These are phyloP conservation scores for Oxycera nigricornis DNA, from an alignment of 2,888 invertebrate genomes.

Conservation along the genomic window DNA sequence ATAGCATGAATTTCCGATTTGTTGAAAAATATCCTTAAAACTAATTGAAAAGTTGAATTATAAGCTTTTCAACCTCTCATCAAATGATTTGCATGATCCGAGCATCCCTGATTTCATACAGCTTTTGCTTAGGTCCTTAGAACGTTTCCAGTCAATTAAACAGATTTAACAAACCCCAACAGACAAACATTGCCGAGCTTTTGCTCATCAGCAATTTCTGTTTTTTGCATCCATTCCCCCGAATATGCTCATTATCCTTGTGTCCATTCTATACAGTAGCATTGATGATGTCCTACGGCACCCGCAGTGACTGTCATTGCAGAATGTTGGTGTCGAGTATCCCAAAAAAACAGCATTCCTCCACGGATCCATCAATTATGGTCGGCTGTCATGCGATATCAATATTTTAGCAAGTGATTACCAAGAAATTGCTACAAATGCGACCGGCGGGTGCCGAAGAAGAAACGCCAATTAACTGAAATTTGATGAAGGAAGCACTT, in stretches of 20 bases:
- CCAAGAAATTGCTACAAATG: conserved; percentile 14
- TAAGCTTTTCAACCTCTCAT: too few species aligned
- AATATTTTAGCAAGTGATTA: conserved; percentile 19
- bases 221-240: background rate
- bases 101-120: too few species aligned
- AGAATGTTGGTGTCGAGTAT: background rate
- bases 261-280: background rate
- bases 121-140: too few species aligned
- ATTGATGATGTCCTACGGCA: background rate
- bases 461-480: conserved; percentile 20
- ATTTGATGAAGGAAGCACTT: conserved; percentile 18
- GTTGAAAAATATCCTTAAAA: too few species aligned
- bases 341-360: background rate
- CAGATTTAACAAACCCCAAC: too few species aligned
- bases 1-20: too few species aligned
- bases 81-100: too few species aligned
- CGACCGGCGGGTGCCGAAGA: background rate
- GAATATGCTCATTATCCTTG: background rate
- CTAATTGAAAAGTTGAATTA: too few species aligned
- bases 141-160: too few species aligned
- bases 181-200: too few species aligned
- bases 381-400: conserved; percentile 29
- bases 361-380: conserved; percentile 16
- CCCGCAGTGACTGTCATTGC: background rate
- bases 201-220: too few species aligned